Conservation (phyloP, 2,797 vertebrate species). For the Tenualosa ilisha region DNA sequence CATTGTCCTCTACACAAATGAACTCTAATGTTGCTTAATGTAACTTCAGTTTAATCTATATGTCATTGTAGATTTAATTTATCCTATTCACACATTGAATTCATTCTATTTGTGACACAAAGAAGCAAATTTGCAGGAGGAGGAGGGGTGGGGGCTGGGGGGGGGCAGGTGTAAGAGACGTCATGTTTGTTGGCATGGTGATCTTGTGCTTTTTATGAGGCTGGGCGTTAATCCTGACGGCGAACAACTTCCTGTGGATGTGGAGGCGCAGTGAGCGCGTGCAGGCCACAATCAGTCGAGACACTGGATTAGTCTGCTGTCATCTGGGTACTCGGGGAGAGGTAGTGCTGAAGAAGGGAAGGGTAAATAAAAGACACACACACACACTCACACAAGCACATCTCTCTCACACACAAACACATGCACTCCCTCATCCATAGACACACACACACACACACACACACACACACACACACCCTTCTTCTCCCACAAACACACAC, state of each 20-base stretch:
- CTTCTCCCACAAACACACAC: neutral
- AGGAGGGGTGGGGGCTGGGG: no score
- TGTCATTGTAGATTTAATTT: no score
- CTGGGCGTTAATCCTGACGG: neutral
- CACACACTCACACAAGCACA: neutral
- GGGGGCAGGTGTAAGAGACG: no score
- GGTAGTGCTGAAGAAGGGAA: neutral
- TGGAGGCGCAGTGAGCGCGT: neutral
- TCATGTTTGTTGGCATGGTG: no score
- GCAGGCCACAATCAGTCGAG: neutral
- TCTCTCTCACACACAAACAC: neutral
- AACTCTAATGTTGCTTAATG: no score
- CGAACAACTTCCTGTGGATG: neutral
- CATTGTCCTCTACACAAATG: no score
- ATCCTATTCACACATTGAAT: no score
- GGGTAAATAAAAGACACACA: neutral
- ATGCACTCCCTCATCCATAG: neutral
- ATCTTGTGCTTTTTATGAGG: no score
- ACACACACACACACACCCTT: neutral
- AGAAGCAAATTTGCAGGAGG: no score
- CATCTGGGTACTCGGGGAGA: neutral
- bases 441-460: neutral
- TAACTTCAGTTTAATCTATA: no score
- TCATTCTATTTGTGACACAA: no score
- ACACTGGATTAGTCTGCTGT: neutral